Percentiles rank a stretch among this genome's conserved stretches.
Evolutionary conservation across 2,888 invertebrate species (phyloP).

Genomic region (Furcula furcula): DNA sequence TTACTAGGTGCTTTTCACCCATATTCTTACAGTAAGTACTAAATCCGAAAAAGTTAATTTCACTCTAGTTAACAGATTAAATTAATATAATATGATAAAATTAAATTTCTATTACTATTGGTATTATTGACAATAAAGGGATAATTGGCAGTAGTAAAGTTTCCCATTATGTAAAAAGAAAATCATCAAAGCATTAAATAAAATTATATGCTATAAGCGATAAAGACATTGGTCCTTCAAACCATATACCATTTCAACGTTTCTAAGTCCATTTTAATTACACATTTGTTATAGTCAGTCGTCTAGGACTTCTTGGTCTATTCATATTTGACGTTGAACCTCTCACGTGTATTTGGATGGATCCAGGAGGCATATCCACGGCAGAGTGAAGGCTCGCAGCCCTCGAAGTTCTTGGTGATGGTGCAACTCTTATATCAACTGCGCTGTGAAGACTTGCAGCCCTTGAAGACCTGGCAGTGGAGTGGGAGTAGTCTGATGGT

Average conservation of each 20-base stretch:
- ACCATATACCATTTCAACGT: conserved; percentile 16
- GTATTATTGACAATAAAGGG: too few species aligned
- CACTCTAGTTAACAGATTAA: too few species aligned
- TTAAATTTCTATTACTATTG: too few species aligned
- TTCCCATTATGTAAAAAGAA: too few species aligned
- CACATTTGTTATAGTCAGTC: conserved; percentile 68
- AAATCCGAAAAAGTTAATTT: too few species aligned
- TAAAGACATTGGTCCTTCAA: conserved; percentile 38
- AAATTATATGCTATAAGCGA: conserved; percentile 10
- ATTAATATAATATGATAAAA: too few species aligned
- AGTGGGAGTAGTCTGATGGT: conserved; percentile 68
- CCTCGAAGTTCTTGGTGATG: conserved; percentile 65
- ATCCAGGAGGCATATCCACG: conserved; percentile 61
- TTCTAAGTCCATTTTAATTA: conserved; percentile 23
- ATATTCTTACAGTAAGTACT: too few species aligned
- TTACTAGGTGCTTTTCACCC: conserved; percentile 30
- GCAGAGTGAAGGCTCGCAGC: conserved; percentile 70
- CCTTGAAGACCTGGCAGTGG: conserved; percentile 63
- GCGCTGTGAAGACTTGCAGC: conserved; percentile 73
- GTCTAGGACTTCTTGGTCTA: conserved; percentile 64
- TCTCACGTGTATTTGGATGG: conserved; percentile 68
- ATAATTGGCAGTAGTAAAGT: too few species aligned
- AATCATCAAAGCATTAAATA: too few species aligned
- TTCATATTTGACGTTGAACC: conserved; percentile 62
- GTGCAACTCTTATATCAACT: conserved; percentile 64